phyloP scores from a whole-genome alignment of 2,888 invertebrate species.

The Philereme vetulata region DNA sequence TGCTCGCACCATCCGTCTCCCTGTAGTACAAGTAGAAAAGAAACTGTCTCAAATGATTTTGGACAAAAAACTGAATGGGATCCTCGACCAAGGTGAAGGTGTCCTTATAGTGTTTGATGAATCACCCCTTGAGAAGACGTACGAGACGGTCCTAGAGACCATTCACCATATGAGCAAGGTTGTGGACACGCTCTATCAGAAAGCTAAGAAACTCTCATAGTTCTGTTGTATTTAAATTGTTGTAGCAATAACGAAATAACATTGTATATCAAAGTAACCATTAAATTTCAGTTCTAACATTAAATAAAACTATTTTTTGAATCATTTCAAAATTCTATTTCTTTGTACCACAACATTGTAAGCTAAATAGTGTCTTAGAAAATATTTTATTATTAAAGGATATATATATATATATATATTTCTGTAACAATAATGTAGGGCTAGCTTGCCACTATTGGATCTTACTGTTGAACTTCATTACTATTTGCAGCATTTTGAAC shows the following conservation, averaged over 20 bases:
- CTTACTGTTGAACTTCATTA: constrained; percentile 37
- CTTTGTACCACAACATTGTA: constrained; percentile 57
- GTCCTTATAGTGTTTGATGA: constrained; percentile 99
- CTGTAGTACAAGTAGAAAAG: constrained; percentile 96
- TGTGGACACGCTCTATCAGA: constrained; percentile 99
- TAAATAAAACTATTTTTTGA: constrained; percentile 74
- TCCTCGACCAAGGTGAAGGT: constrained; percentile 99
- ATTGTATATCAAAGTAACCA: constrained; percentile 76
- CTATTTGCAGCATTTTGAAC: constrained; percentile 59
- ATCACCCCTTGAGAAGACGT: constrained; percentile 96
- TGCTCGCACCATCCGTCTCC: constrained; percentile 94
- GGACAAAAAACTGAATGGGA: constrained; percentile 98
- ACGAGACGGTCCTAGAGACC: constrained; percentile 98
- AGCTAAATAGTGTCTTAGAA: constrained; percentile 53
- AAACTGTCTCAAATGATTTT: constrained; percentile 99
- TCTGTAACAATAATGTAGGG: constrained; percentile 44
- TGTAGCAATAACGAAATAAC: constrained; percentile 76
- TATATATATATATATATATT: constrained; percentile 52
- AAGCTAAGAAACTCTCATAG: constrained; percentile 98
- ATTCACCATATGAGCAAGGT: constrained; percentile 99
- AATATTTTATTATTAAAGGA: constrained; percentile 50
- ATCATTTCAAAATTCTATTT: constrained; percentile 65
- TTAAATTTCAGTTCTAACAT: constrained; percentile 70
- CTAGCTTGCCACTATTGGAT: constrained; percentile 33
- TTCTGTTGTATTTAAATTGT: constrained; percentile 67